These are phyloP conservation scores for Embiotoca jacksoni DNA, from an alignment of 2,113 vertebrate species.

Conservation along the genomic window DNA sequence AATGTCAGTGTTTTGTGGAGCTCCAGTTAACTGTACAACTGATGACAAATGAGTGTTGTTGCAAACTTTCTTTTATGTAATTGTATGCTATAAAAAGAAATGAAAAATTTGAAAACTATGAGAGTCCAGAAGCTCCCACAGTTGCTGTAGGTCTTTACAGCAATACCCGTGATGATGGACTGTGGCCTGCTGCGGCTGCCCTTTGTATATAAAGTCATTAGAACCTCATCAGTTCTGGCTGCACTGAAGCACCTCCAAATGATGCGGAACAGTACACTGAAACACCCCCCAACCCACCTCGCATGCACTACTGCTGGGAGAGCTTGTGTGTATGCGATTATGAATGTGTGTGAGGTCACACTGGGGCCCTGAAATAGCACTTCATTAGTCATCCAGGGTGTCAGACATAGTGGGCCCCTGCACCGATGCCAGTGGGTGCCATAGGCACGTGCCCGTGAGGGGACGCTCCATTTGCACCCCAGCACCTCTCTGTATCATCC, in stretches of 20 bases:
- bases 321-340: slow-evolving; percentile 52
- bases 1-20: slow-evolving; percentile 38
- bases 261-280: slow-evolving; percentile 75
- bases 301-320: slow-evolving; percentile 59
- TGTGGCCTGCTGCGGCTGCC: slow-evolving; percentile 62
- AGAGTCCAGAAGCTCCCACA: slow-evolving; percentile 12
- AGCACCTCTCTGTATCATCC: slow-evolving; percentile 66
- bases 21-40: slow-evolving; percentile 5
- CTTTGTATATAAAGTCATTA: slow-evolving; percentile 83
- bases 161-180: slow-evolving; percentile 48
- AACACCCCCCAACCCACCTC: slow-evolving; percentile 62
- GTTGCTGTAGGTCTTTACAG: background rate
- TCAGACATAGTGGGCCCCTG: slow-evolving; percentile 62
- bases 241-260: slow-evolving; percentile 80
- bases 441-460: slow-evolving; percentile 56
- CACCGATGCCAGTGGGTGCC: slow-evolving; percentile 64
- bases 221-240: slow-evolving; percentile 79
- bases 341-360: slow-evolving; percentile 74
- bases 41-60: slow-evolving; percentile 5
- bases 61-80: slow-evolving; percentile 15
- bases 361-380: slow-evolving; percentile 79
- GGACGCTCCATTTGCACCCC: slow-evolving; percentile 77
- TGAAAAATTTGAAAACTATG: slow-evolving; percentile 24
- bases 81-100: slow-evolving; percentile 10
- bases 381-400: slow-evolving; percentile 82